These are phyloP conservation scores for Eupeodes luniger DNA, from an alignment of 2,888 invertebrate species.

Conservation along the genomic window DNA sequence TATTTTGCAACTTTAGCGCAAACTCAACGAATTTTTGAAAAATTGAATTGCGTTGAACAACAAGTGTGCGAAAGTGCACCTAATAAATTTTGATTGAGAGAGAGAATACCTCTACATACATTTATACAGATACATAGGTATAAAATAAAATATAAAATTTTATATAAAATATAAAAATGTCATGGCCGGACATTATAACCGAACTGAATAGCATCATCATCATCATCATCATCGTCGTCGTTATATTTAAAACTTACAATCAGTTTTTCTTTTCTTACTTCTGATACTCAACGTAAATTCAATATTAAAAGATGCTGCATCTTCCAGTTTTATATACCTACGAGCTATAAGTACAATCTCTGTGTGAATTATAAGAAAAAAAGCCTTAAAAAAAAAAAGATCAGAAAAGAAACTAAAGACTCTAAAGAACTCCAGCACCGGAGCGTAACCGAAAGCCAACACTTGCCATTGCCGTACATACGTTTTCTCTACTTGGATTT, in stretches of 20 bases:
- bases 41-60: conserved; percentile 73
- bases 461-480: conserved; percentile 34
- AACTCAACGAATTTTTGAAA: conserved; percentile 60
- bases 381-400: conserved; percentile 2
- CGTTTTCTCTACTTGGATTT: conserved; percentile 44
- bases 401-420: conserved; percentile 1
- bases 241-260: neutral
- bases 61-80: conserved; percentile 74
- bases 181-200: conserved; percentile 58
- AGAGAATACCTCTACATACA: neutral
- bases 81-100: conserved; percentile 51
- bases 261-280: neutral
- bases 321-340: neutral
- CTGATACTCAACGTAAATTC: conserved; percentile 6
- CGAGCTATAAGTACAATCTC: neutral
- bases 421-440: conserved; percentile 28
- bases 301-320: conserved; percentile 18
- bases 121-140: neutral
- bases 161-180: conserved; percentile 48
- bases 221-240: neutral
- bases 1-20: conserved; percentile 45
- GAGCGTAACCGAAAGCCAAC: conserved; percentile 49
- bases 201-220: neutral
- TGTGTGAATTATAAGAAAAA: conserved; percentile 9
- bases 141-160: neutral